Base-by-base conservation (phyloP, 2,113 vertebrate genomes). In the Phalacrocorax pelagicus region DNA sequence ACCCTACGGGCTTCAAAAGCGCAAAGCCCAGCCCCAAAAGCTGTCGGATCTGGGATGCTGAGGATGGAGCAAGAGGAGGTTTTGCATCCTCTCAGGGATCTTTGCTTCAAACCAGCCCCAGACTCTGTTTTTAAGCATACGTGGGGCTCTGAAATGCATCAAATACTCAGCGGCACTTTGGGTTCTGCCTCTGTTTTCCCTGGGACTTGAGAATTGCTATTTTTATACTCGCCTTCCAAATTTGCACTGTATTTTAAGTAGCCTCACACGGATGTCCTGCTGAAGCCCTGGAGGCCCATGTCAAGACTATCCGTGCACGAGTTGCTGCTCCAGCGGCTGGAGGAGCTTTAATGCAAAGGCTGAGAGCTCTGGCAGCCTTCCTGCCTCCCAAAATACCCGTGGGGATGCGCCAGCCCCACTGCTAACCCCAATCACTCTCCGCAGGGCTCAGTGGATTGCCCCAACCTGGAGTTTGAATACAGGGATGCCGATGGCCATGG, bases 381-480 rank as follows among this genome's bases (percentile, higher is more conserved):
- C 85, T 11, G 10, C 78, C 23, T 42, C 65, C 66, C 44, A 0
- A 62, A 86, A 86, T 55, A 71, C 13, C 94, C 62, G 2, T 15
- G 0, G 77, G 84, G 90, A 32, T 27, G 75, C 5, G 18, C 51
- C 72, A 17, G 47, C 44, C 30, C 62, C 19, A 12, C 5, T 1
- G 5, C 67, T 62, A 8, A 74, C 44, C 42, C 26, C 79, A 4
- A 3, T 23, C 54, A 23, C 81, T 57, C 81, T 38, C 97, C 86
- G 2, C 97, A 99, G 99, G 99, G 99, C 94, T 99, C 99, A 14
- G 98, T 99, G 98, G 99, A 99, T 96, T 99, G 98, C 62, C 99
- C 99, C 61, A 99, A 98, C 97, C 98, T 99, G 98, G 99, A 99
- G 96, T 99, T 99, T 46, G 98, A 99, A 49, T 99, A 99, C 24